Evolutionary conservation across 1,140 invertebrate species (phyloP).

Genomic region (Gonioctena quinquepunctata): DNA sequence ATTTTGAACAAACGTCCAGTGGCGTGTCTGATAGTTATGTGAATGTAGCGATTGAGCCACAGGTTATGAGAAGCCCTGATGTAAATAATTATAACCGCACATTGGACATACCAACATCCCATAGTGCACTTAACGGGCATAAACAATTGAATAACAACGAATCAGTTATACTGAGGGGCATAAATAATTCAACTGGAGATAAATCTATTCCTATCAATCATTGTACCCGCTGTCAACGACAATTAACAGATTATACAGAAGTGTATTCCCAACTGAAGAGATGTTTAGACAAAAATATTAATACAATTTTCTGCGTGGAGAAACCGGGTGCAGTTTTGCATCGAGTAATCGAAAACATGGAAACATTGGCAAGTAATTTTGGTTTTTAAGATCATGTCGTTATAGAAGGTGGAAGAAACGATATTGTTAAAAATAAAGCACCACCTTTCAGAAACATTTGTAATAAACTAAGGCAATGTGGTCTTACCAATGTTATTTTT

Average conservation of each 20-base stretch:
- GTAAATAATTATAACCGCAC: background rate
- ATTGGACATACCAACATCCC: too few species aligned
- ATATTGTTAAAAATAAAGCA: too few species aligned
- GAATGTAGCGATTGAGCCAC: background rate
- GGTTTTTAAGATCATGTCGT: background rate
- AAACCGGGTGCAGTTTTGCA: background rate
- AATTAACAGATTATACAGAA: background rate
- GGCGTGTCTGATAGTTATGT: background rate
- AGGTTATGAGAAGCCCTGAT: background rate
- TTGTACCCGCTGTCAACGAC: background rate
- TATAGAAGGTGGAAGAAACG: background rate
- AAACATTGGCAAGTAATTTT: too few species aligned
- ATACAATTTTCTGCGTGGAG: background rate
- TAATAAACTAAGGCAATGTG: background rate
- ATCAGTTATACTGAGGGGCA: background rate
- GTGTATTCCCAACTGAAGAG: background rate
- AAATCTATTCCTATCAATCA: too few species aligned
- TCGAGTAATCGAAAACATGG: background rate
- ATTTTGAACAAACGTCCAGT: background rate
- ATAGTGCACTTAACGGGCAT: background rate
- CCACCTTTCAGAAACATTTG: too few species aligned
- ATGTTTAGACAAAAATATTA: background rate
- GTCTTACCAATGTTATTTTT: background rate
- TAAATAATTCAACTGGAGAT: background rate
- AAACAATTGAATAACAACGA: background rate